A percentile compares a stretch with the other conserved stretches of the same genome.
These are phyloP conservation scores for Ptychobarbus kaznakovi DNA, from an alignment of 2,797 vertebrate species.

Conservation along the genomic window DNA sequence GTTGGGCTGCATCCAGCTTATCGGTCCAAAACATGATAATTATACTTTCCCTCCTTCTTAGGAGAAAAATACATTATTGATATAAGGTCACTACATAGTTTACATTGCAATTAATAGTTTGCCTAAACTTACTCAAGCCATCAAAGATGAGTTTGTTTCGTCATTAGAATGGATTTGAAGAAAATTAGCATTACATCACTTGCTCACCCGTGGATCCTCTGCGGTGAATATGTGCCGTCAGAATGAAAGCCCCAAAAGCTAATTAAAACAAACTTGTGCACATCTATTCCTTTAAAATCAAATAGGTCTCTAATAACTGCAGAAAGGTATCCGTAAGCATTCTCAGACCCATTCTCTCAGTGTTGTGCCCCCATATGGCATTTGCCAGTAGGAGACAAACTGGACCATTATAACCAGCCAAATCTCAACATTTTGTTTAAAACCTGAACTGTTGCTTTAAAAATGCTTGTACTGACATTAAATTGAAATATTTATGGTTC, in stretches of 20 bases:
- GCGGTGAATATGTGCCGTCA: neutral
- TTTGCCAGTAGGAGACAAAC: neutral
- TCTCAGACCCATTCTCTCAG: neutral
- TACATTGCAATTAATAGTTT: neutral
- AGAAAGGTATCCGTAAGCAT: neutral
- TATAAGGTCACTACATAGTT: neutral
- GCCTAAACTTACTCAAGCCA: neutral
- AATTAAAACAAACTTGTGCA: neutral
- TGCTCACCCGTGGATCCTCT: neutral
- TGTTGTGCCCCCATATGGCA: neutral
- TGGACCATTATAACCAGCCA: neutral
- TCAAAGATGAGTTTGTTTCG: neutral
- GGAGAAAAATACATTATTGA: slow-evolving; percentile 7
- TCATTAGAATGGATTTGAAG: neutral
- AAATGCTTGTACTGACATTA: too few species aligned
- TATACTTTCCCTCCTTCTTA: neutral
- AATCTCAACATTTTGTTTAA: neutral
- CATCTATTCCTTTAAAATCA: neutral
- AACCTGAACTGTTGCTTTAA: neutral
- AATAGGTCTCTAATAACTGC: neutral
- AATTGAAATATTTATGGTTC: neutral
- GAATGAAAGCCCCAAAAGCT: neutral
- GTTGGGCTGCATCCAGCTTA: neutral
- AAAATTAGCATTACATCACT: neutral
- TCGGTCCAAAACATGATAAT: neutral